Conservation (phyloP, 2,113 vertebrate species). For the Hassar affinis region DNA sequence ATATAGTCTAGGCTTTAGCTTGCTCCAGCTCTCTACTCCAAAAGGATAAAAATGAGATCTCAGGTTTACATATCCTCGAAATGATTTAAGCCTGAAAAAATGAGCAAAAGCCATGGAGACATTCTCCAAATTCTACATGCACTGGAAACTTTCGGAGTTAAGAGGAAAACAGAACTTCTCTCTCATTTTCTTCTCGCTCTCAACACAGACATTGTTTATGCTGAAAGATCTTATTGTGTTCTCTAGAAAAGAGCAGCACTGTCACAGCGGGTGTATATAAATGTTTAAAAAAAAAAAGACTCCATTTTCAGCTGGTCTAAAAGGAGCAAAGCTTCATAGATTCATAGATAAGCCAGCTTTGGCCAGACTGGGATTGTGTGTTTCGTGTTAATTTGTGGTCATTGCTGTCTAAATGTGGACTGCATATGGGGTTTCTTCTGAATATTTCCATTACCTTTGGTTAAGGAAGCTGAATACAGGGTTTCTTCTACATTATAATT, state of each 20-base stretch:
- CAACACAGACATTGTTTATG: slow-evolving; percentile 37
- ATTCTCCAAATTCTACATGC: slow-evolving; percentile 21
- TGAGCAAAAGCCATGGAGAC: slow-evolving; percentile 17
- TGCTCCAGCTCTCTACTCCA: not conserved
- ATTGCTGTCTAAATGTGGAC: slow-evolving; percentile 3
- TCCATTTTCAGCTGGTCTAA: slow-evolving; percentile 27
- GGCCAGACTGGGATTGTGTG: not conserved
- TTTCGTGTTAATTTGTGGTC: slow-evolving; percentile 22
- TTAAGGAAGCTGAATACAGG: not conserved
- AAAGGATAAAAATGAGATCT: slow-evolving; percentile 17
- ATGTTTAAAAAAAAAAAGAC: slow-evolving; percentile 36
- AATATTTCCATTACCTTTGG: slow-evolving; percentile 6
- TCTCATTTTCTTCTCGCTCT: not conserved
- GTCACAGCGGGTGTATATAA: slow-evolving; percentile 32
- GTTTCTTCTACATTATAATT: not conserved
- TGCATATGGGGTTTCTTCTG: not conserved
- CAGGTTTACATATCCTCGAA: slow-evolving; percentile 23
- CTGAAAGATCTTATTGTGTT: slow-evolving; percentile 30
- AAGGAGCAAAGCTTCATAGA: slow-evolving; percentile 19
- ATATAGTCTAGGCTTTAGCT: slow-evolving; percentile 2
- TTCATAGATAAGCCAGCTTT: slow-evolving; percentile 15
- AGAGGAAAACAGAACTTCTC: not conserved
- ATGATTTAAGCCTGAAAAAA: slow-evolving; percentile 11
- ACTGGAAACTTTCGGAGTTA: slow-evolving; percentile 4
- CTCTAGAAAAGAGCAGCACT: not conserved